Evolutionary conservation across 2,113 vertebrate species (phyloP).

Genomic region (Platysteira castanea): DNA sequence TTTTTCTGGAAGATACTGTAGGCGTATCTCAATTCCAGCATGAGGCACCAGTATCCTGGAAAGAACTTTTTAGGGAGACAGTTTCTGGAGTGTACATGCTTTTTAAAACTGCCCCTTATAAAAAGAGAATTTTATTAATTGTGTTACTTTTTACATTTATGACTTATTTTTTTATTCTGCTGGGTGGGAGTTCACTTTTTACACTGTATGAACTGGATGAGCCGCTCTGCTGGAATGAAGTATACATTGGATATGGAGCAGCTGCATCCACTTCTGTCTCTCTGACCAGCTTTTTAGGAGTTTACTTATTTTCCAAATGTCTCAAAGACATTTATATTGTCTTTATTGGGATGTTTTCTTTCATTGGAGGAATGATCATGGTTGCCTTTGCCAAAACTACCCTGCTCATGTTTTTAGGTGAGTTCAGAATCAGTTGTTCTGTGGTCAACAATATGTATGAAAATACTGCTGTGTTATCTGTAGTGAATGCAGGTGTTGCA

Average conservation of each 20-base stretch:
- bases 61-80: constrained; percentile 67
- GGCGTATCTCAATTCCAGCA: constrained; percentile 30
- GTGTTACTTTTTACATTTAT: constrained; percentile 80
- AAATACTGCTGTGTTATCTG: not conserved
- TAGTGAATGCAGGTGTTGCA: not conserved
- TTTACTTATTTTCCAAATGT: constrained; percentile 80
- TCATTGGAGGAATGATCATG: constrained; percentile 74
- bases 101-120: constrained; percentile 72
- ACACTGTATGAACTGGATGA: constrained; percentile 87
- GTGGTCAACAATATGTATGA: not conserved
- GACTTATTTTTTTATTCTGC: constrained; percentile 72
- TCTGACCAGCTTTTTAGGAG: constrained; percentile 84
- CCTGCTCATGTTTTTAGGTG: constrained; percentile 88
- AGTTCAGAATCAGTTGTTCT: constrained; percentile 51
- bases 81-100: constrained; percentile 77
- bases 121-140: constrained; percentile 65
- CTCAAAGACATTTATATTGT: constrained; percentile 80
- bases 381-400: constrained; percentile 87
- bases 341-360: constrained; percentile 84
- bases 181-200: constrained; percentile 76
- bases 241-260: constrained; percentile 90
- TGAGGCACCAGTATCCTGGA: constrained; percentile 15
- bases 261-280: constrained; percentile 80
- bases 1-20: constrained; percentile 82
- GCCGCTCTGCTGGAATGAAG: constrained; percentile 92